Base-by-base conservation (phyloP, 2,888 invertebrate species). In the Bibio marci region DNA sequence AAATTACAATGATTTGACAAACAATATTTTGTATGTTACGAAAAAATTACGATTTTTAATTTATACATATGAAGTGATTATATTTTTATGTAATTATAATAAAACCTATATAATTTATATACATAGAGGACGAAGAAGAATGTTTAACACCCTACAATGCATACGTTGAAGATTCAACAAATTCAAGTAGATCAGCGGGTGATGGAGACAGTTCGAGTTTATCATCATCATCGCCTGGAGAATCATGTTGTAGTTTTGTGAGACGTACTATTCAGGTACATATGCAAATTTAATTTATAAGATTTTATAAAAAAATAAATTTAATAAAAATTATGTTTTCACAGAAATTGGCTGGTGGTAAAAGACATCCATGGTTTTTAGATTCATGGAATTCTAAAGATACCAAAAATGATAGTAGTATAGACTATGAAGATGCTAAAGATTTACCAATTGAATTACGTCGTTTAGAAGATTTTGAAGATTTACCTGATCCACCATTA, bases 201-300 rank as follows among this genome's bases (percentile, higher is more conserved):
- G 68, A 54, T 60, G 64, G 58, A 15, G 85, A 86, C 50, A 86
- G 85, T 44, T 87, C 88, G 17, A 87, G 86, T 45, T 69, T 88
- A 28, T 87, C 87, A 6, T 62, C 62, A n/a, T 62, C 62, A 1
- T 87, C 86, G 45, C 90, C 90, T 4, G 88, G 88, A 55, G 90
- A 90, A 64, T 88, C 88, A 4, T 91, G 91, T 57, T 91, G 91
- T 62, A 88, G 88, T 50, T 91, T 91, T 57, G 87, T 91, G 5
- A 69, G 90, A 35, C 71, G 86, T 51, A 90, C 90, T 11, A 70
- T 91, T 37, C 80, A 76, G 63, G 74, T 73, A 56, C 15, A 27
- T n/a, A n/a, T n/a, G 17, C 10, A 17, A 15, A 37, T 36, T 13
- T 37, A 13, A 25, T 22, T 17, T 3, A 39, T 13, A n/a, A n/a